Evolutionary conservation across 92 coral and sea anemone genomes (phyloP), one percentile per base, ranked within the genome.

Genomic region (Zoanthus sociatus): DNA sequence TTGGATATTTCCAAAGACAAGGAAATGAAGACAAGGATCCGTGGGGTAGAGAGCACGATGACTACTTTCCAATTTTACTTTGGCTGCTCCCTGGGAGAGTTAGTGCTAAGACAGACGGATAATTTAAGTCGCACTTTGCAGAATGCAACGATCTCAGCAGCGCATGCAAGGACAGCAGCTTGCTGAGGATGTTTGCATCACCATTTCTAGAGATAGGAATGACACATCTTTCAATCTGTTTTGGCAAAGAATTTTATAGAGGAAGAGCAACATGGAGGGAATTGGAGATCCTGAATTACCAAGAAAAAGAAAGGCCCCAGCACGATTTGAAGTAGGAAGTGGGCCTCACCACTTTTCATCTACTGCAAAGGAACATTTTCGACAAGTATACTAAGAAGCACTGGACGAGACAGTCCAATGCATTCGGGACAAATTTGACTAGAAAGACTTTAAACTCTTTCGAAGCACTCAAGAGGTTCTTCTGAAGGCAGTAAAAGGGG

Each of bases 401-500:
- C n/a, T 61, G 66, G 66, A 58, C 66, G 66, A 69, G 82, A 85
- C 74, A 64, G 78, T 73, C 69, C 79, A 73, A 73, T 77, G 84
- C 55, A 76, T 86, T 77, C 84, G 68, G 61, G 70, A 71, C 68
- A 77, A 78, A 76, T 77, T 88, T 82, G 68, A 89, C 85, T 86
- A 78, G 79, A 70, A 78, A 45, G 86, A 87, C 70, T 87, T 87
- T 76, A 87, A 78, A 75, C 74, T 78, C 70, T 87, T 76, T 53
- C 63, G 51, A 79, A 78, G 74, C 50, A 64, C 79, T 53, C 90
- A 87, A 87, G 90, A 87, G 75, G 86, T 87, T 66, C 74, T 77
- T 76, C 77, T 87, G 63, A 77, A 91, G 90, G 89, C 86, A 60
- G 76, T 85, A 78, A 85, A 60, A 84, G 87, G 92, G 79, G 92